Conservation (phyloP, 2,113 vertebrate species). For the Phasianus colchicus region DNA sequence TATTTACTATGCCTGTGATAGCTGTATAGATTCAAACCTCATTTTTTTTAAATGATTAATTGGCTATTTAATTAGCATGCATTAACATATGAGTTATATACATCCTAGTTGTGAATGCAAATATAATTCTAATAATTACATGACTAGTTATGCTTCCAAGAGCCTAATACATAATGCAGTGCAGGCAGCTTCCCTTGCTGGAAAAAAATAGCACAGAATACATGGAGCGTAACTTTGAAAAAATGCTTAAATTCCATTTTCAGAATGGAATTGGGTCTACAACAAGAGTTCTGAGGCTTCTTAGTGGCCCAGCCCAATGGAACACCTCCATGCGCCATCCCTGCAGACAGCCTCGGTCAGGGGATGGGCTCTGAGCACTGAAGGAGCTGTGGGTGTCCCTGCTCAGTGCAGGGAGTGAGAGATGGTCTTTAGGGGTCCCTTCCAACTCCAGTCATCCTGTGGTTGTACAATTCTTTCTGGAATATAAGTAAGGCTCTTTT, state of each 20-base stretch:
- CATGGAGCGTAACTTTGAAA: neutral
- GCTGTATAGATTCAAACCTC: neutral
- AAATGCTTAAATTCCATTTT: neutral
- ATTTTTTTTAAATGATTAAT: slow-evolving; percentile 48
- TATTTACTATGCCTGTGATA: slow-evolving; percentile 51
- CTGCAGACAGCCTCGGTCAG: too few species aligned
- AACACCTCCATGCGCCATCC: neutral
- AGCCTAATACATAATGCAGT: slow-evolving; percentile 12
- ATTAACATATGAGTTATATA: slow-evolving; percentile 10
- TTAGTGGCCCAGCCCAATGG: neutral
- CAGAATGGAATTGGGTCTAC: neutral
- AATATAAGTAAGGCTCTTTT: neutral
- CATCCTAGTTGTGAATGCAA: slow-evolving; percentile 29
- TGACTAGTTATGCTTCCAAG: slow-evolving; percentile 24
- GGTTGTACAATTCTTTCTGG: neutral
- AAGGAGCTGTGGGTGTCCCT: too few species aligned
- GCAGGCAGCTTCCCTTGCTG: slow-evolving; percentile 18
- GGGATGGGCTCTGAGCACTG: too few species aligned
- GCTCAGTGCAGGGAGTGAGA: too few species aligned
- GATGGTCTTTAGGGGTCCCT: neutral
- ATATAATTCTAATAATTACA: slow-evolving; percentile 61
- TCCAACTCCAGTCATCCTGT: too few species aligned
- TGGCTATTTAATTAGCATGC: slow-evolving; percentile 50
- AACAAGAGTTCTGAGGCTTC: neutral
- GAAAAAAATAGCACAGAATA: neutral